Base-by-base conservation (phyloP, 2,113 vertebrate species). In the Axis porcinus region DNA sequence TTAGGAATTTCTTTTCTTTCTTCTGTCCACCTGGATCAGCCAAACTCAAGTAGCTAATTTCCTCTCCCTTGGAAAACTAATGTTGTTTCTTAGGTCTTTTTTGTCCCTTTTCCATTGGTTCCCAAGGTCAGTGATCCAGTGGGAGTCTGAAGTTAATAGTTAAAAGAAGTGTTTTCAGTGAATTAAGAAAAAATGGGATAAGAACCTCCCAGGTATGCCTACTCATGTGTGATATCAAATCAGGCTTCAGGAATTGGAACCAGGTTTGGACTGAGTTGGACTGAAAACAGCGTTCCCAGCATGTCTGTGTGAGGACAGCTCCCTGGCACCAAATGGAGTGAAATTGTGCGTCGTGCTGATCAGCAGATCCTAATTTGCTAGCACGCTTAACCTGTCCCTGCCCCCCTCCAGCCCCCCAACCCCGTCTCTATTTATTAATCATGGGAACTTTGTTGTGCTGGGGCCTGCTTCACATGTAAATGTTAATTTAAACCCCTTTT, bases 161-260 rank as follows among this genome's bases (percentile, higher is more conserved):
- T 85, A 91, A 95, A 97, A 92, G 43, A 78, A 25, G 1, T 78
- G 43, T 83, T 96, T 90, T 88, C 87, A 47, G 57, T 6, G 36
- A 70, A 95, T 89, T 70, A 83, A 83, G 87, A 55, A 96, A 82
- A 74, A 55, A 57, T n/a, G 64, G 76, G 55, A 15, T 89, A 33
- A 52, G 62, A 81, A 7, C 28, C 23, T 88, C 28, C 16, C 36
- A 23, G 64, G 86, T 36, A 16, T 52, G 19, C 36, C 33, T 79
- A 17, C 79, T 81, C 62, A 8, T n/a, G 52, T 81, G 52, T 58
- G 47, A 33, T 60, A 60, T 33, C 64, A 86, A 76, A 36, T 82
- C 79, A 78, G 74, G 36, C 89, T 89, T 76, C 88, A 67, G 87
- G 33, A 88, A 76, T 0, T 5, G 36, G 43, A 74, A n/a, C 13